Evolutionary conservation across 2,888 invertebrate species (phyloP), one percentile per base, ranked within the genome.

Genomic region (Heliconius ismenius): DNA sequence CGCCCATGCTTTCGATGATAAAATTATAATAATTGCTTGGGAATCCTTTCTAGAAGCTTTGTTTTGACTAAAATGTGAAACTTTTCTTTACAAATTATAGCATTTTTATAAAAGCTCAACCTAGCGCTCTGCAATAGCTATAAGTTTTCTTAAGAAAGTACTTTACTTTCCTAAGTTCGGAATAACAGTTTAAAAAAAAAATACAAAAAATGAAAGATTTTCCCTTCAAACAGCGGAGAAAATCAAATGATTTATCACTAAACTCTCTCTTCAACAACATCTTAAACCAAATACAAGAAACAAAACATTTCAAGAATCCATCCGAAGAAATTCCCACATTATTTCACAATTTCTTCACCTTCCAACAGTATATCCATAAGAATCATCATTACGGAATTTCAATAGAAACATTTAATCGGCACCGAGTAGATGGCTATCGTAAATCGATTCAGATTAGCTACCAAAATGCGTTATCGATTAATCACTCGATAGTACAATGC

Each of bases 371-470:
- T 65, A 74, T 75, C 72, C 74, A 79, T 77, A 36, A 72, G 73
- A 78, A 76, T 60, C 72, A 80, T 80, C 76, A 79, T 79, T 79
- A 80, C 69, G 79, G 80, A 76, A 80, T 77, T 76, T 77, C 77
- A 79, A 81, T 79, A 79, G 79, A 79, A 76, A 76, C 80, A 76
- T 79, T 79, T 81, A 79, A 81, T 86, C 85, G 85, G 87, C 86
- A 86, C 86, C 89, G 86, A 89, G 89, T 89, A 80, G 82, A 84
- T 83, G 78, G 81, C 80, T 80, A 84, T 87, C 86, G 87, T 88
- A 86, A 89, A 90, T 88, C 87, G 88, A 88, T 88, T 87, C 82
- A 86, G 86, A 85, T 85, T 86, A 84, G 90, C 90, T 89, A 88
- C 89, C 87, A 82, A 83, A 82, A 81, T 79, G 81, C 77, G 80